phyloP scores from a whole-genome alignment of 2,113 vertebrate genomes.

The Amazona guildingii region DNA sequence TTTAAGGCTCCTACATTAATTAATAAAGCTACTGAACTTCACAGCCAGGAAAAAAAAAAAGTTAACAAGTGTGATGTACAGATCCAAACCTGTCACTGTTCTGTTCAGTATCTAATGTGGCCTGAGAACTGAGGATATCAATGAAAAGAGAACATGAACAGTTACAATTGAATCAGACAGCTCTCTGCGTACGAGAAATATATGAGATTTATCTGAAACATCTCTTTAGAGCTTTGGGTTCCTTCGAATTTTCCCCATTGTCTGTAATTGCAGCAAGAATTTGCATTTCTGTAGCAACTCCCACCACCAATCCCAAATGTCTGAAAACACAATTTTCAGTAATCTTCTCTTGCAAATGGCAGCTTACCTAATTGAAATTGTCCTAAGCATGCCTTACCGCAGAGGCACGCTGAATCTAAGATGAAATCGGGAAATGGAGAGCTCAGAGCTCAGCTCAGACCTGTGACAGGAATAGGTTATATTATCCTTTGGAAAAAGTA shows the following conservation, averaged over 20 bases:
- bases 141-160: not conserved
- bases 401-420: not conserved
- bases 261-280: not conserved
- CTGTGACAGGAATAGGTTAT: not conserved
- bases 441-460: not conserved
- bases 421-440: not conserved
- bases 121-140: not conserved
- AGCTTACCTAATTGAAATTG: not conserved
- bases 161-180: not conserved
- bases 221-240: not conserved
- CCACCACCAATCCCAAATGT: not conserved
- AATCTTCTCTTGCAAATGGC: not conserved
- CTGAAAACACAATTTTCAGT: not conserved
- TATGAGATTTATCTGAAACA: not conserved
- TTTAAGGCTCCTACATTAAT: not conserved
- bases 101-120: not conserved
- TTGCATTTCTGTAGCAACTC: not conserved
- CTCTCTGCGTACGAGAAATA: not conserved
- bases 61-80: not conserved
- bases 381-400: not conserved
- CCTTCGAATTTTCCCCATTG: not conserved
- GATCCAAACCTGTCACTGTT: not conserved
- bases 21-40: not conserved
- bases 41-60: not conserved
- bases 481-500: fast-evolving